phyloP scores from a whole-genome alignment of 1,140 invertebrate species.

The Aphis gossypii region DNA sequence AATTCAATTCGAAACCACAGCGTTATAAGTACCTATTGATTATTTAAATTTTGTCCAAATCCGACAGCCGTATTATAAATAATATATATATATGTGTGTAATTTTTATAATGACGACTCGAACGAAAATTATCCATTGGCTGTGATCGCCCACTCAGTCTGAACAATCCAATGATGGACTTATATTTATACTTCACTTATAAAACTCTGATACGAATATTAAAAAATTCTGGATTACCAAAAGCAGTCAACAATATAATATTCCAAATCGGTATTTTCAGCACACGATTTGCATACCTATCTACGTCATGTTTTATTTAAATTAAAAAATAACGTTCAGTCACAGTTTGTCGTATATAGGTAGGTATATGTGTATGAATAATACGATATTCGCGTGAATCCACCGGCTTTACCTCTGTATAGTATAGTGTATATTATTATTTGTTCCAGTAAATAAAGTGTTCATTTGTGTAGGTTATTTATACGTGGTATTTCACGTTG shows the following conservation, averaged over 20 bases:
- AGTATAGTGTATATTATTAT: not conserved
- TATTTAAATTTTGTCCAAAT: slow-evolving; percentile 15
- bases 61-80: not conserved
- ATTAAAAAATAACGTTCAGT: slow-evolving; percentile 1
- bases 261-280: not conserved
- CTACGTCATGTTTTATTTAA: not conserved
- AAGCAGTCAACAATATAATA: not conserved
- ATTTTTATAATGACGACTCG: not conserved
- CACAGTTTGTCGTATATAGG: not conserved
- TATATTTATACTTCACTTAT: not conserved
- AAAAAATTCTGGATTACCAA: not conserved
- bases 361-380: not conserved
- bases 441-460: not conserved
- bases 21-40: not conserved
- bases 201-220: not conserved
- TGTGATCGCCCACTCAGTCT: not conserved
- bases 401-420: not conserved
- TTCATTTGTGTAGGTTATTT: slow-evolving; percentile 7
- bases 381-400: not conserved
- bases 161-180: not conserved
- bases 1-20: not conserved
- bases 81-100: not conserved
- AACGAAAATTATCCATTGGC: not conserved
- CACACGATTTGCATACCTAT: not conserved
- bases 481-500: not conserved